Base-by-base conservation (phyloP, 2,113 vertebrate genomes). In the Tretioscincus oriximinensis region DNA sequence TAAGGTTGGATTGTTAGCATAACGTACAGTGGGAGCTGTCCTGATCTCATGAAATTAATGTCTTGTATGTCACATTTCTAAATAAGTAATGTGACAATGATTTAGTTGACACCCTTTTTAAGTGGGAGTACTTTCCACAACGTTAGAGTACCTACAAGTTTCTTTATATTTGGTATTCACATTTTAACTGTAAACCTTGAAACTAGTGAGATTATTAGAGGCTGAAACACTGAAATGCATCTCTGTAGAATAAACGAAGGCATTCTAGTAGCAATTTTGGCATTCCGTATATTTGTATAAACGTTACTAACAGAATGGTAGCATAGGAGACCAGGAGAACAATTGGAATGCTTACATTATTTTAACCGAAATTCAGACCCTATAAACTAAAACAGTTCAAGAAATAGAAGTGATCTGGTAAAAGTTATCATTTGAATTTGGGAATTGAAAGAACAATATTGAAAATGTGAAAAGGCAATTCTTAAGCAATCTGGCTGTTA, bases 231-330 rank as follows among this genome's bases (percentile, higher is more conserved):
- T 31, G 12, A 0, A 21, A 77, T 81, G 1, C 24, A 10, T 49
- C 0, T 0, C 35, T 0, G 4, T 45, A 77, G 29, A 47, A 35
- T 1, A 0, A 77, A 60, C 22, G 24, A 10, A 58, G 73, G 72
- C n/a, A 54, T 60, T 10, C 0, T 0, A 76, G 73, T 14, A 85
- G 61, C 78, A 66, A 47, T 79, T 79, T 82, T 73, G 87, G 54
- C 26, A 31, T 78, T 84, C 78, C 82, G 7, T 60, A 80, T 12
- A 12, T 51, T 87, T 0, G 0, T 76, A 49, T 79, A 85, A 79
- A 28, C 9, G 28, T 63, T 70, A 35, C 47, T 20, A 87, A 18
- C 9, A 76, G 76, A 69, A 28, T 70, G 54, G 68, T 77, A 66
- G 26, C 83, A 41, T 61, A 9, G 7, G 45, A 81, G 81, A 69